Evolutionary conservation across 2,113 vertebrate species (phyloP).

Genomic region (Emydocephalus ijimae): DNA sequence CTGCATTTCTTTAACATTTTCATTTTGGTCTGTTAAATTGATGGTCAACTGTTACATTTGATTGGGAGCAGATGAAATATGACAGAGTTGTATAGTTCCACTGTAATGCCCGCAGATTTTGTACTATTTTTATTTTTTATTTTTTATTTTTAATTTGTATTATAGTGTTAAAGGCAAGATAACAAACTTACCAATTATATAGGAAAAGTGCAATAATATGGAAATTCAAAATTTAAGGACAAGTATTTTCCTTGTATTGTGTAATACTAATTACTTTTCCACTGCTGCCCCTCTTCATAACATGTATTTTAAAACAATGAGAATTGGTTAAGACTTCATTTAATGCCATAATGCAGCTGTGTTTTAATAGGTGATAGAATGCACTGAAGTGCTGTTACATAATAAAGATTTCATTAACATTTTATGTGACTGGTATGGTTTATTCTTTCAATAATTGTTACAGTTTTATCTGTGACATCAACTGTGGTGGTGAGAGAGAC

Average conservation of each 20-base stretch:
- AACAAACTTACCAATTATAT: conserved; percentile 40
- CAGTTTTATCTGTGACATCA: not conserved
- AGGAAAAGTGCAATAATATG: conserved; percentile 56
- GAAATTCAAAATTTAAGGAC: conserved; percentile 36
- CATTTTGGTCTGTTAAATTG: conserved; percentile 7
- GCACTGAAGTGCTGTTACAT: conserved; percentile 41
- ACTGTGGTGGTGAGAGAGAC: not conserved
- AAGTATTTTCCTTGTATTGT: conserved; percentile 15
- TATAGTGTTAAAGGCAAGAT: conserved; percentile 48
- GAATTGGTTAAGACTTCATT: conserved; percentile 33
- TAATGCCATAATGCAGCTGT: conserved; percentile 32
- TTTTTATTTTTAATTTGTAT: conserved; percentile 45
- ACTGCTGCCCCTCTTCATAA: not conserved
- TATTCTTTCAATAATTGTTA: not conserved
- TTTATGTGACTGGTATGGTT: conserved; percentile 19
- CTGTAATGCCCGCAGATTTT: conserved; percentile 41
- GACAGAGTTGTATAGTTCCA: conserved; percentile 12
- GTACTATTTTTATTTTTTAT: conserved; percentile 44
- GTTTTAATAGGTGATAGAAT: conserved; percentile 45
- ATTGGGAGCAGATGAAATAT: not conserved
- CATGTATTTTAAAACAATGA: conserved; percentile 39
- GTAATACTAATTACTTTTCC: not conserved
- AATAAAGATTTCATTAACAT: conserved; percentile 59
- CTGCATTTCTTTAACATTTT: conserved; percentile 41
- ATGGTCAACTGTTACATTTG: conserved; percentile 7